Base-by-base conservation (phyloP, 2,113 vertebrate species). In the Pycnonotus jocosus region DNA sequence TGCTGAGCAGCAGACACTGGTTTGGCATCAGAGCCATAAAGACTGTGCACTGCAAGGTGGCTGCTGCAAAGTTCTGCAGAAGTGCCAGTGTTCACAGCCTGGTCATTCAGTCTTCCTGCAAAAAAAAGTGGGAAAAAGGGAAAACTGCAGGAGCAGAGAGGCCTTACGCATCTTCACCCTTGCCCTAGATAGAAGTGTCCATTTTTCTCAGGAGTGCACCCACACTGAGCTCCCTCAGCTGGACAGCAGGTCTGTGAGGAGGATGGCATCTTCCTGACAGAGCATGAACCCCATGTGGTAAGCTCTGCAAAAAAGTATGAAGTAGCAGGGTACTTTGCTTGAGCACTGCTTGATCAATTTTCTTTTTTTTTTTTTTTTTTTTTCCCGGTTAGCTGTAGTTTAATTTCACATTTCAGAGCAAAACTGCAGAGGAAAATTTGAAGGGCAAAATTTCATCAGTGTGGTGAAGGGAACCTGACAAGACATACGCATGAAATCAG, bases 31-130 rank as follows among this genome's bases (percentile, higher is more conserved):
- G 53, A 74, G 42, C 50, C 3, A 0, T 56, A 28, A 44, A 18
- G 24, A 25, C 45, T 31, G 40, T 60, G 56, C 3, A 0, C n/a
- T 71, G 44, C 10, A 0, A 3, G 42, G 24, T 50, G 14, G 1
- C 6, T 19, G 31, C 61, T 86, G 51, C 51, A 30, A 27, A 74
- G 45, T 42, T 61, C 79, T 65, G 48, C 2, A 0, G 40, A 38
- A 33, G 8, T 31, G 11, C 33, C 42, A 21, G 20, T 24, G 15
- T 40, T 53, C 48, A n/a, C 25, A 77, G 68, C 53, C 25, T 6
- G 2, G 28, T 33, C 3, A 0, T 13, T 37, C 2, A 1, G 6
- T 35, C 20, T 65, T 44, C 18, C 47, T 44, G 42, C 12, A 65
- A 24, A 83, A 68, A 68, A 14, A 68, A 78, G 24, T 15, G 15